Conservation (phyloP, 1,140 invertebrate genomes). For the Solenopsis fugax region DNA sequence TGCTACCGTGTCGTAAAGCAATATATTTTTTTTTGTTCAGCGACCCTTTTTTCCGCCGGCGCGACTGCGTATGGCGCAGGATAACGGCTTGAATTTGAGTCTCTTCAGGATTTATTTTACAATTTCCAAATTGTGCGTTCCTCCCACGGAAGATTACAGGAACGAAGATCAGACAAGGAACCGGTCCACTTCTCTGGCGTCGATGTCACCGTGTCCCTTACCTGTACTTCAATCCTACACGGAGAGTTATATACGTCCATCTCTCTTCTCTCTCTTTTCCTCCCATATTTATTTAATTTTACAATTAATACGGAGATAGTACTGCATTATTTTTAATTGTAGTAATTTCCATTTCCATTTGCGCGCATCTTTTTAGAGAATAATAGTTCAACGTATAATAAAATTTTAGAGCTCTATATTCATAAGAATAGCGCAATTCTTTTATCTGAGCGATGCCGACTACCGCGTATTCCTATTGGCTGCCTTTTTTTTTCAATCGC, state of each 20-base stretch:
- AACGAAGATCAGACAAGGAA: constrained; percentile 65
- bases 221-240: constrained; percentile 26
- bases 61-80: neutral
- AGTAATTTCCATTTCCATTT: neutral
- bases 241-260: neutral
- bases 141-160: constrained; percentile 60
- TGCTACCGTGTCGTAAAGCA: constrained; percentile 33
- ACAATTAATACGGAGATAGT: neutral
- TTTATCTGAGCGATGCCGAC: too few relatives aligned
- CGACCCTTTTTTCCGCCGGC: constrained; percentile 15
- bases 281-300: constrained; percentile 13
- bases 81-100: constrained; percentile 10
- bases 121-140: constrained; percentile 66
- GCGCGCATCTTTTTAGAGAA: neutral
- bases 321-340: neutral
- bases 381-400: neutral
- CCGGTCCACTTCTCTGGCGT: constrained; percentile 62
- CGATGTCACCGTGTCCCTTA: constrained; percentile 55
- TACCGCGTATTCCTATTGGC: too few relatives aligned
- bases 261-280: neutral
- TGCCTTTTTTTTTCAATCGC: too few relatives aligned
- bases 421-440: too few relatives aligned
- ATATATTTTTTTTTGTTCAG: constrained; percentile 39
- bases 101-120: constrained; percentile 59
- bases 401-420: too few relatives aligned